phyloP scores from a whole-genome alignment of 2,113 vertebrate species.

The Propithecus coquereli region DNA sequence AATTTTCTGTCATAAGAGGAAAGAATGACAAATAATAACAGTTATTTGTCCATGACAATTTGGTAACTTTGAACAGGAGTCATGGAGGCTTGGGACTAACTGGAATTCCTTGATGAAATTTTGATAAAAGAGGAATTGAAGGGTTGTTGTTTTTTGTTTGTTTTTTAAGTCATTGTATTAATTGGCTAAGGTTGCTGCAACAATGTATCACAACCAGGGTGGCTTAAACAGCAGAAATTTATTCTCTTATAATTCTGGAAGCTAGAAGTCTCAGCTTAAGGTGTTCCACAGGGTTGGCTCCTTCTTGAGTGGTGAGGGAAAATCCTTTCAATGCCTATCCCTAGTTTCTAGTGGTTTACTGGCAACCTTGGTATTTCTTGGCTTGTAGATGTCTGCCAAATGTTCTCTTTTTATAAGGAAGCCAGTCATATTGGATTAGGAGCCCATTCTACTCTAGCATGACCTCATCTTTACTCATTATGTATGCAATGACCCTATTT shows the following conservation, averaged over 20 bases:
- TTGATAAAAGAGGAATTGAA: background rate
- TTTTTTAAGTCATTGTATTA: background rate
- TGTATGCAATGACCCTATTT: background rate
- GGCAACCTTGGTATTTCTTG: background rate
- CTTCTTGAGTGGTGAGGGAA: background rate
- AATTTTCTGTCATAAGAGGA: background rate
- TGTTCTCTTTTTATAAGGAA: background rate
- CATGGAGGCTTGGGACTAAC: background rate
- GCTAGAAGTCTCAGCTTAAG: background rate
- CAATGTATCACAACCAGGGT: background rate
- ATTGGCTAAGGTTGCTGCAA: background rate
- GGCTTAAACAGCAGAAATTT: background rate
- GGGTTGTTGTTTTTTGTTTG: background rate
- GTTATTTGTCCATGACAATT: background rate
- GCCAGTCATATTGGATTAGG: background rate
- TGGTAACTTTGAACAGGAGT: background rate
- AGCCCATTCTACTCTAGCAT: background rate
- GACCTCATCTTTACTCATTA: background rate
- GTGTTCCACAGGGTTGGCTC: background rate
- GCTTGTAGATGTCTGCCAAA: background rate
- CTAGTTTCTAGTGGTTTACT: background rate
- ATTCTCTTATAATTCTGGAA: background rate
- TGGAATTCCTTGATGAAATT: background rate
- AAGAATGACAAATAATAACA: background rate
- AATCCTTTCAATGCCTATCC: background rate